Evolutionary conservation across 2,797 vertebrate species (phyloP).

Genomic region (Etheostoma perlongum): DNA sequence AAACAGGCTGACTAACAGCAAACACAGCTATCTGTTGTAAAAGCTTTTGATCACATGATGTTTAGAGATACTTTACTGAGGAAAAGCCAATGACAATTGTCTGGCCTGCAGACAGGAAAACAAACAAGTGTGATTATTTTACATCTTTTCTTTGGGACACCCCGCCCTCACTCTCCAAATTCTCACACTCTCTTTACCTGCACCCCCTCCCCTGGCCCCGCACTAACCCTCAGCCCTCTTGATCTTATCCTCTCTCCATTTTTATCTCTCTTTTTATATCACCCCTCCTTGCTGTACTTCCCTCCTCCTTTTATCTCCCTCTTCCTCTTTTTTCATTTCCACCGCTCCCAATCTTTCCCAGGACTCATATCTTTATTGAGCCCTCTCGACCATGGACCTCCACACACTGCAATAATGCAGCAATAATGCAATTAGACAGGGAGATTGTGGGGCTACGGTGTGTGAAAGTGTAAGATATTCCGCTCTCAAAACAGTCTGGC

Average conservation of each 20-base stretch:
- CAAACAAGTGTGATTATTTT: slow-evolving; percentile 38
- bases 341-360: slow-evolving; percentile 76
- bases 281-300: slow-evolving; percentile 17
- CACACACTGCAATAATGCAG: slow-evolving; percentile 88
- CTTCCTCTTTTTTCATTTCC: slow-evolving; percentile 76
- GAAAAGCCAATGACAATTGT: slow-evolving; percentile 46
- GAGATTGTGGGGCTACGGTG: slow-evolving; percentile 89
- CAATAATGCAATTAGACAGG: slow-evolving; percentile 89
- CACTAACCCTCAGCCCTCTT: slow-evolving; percentile 35
- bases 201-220: not conserved
- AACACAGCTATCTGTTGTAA: slow-evolving; percentile 43
- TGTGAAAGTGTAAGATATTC: slow-evolving; percentile 90
- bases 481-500: slow-evolving; percentile 87
- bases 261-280: slow-evolving; percentile 56
- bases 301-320: slow-evolving; percentile 57
- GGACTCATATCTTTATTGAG: slow-evolving; percentile 93
- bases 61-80: slow-evolving; percentile 38
- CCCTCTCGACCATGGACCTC: slow-evolving; percentile 88
- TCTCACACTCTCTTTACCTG: slow-evolving; percentile 16
- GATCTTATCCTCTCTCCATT: slow-evolving; percentile 45
- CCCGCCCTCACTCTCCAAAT: not conserved
- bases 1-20: slow-evolving; percentile 51
- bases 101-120: slow-evolving; percentile 37
- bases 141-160: slow-evolving; percentile 15
- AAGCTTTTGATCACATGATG: slow-evolving; percentile 49